Conservation (phyloP, 2,888 invertebrate genomes). For the Aphodius sticticus region DNA sequence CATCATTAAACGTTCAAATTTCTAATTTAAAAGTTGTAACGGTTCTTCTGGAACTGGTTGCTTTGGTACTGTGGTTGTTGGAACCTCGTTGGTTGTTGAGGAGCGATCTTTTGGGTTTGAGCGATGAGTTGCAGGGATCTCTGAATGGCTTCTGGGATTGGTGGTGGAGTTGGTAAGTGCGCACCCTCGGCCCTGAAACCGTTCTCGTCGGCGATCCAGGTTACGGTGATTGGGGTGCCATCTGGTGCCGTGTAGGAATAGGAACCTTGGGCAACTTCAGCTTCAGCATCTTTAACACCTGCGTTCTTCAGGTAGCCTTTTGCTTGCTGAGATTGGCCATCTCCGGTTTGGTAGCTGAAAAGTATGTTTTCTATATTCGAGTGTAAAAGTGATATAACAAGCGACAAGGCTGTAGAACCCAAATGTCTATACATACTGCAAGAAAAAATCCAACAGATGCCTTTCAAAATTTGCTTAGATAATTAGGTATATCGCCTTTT, state of each 20-base stretch:
- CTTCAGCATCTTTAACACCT: constrained; percentile 72
- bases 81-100: constrained; percentile 24
- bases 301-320: constrained; percentile 77
- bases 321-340: constrained; percentile 82
- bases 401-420: background rate
- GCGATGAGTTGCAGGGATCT: constrained; percentile 60
- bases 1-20: background rate
- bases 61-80: constrained; percentile 27
- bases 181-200: constrained; percentile 81
- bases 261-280: constrained; percentile 79
- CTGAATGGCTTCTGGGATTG: constrained; percentile 75
- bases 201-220: constrained; percentile 79
- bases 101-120: constrained; percentile 43
- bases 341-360: constrained; percentile 75
- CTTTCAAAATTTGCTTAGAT: background rate
- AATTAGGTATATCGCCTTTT: background rate
- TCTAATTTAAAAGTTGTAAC: constrained; percentile 12
- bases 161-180: constrained; percentile 79
- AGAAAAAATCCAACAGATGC: background rate
- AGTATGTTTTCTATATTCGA: background rate
- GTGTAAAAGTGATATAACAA: background rate
- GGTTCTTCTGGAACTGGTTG: constrained; percentile 15
- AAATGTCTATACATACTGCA: too few species aligned
- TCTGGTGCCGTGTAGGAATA: constrained; percentile 80
- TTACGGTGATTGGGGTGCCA: constrained; percentile 73